Evolutionary conservation across 1,140 invertebrate species (phyloP).

Genomic region (Chlorops oryzae): DNA sequence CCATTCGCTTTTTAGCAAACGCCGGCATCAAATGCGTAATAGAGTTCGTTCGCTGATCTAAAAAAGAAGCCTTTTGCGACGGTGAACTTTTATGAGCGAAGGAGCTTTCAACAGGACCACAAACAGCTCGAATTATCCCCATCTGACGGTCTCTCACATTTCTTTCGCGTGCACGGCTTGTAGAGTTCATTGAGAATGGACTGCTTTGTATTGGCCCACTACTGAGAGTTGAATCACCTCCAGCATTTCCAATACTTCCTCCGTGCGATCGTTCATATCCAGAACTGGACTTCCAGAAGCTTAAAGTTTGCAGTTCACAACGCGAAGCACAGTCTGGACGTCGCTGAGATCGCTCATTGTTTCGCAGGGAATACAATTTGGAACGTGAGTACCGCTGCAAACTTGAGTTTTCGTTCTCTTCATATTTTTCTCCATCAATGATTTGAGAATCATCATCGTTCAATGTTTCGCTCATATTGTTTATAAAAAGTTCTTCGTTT

Average conservation of each 20-base stretch:
- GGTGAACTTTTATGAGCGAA: neutral
- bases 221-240: too few species aligned
- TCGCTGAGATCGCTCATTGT: slow-evolving; percentile 22
- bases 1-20: slow-evolving; percentile 36
- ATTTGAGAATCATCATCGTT: too few species aligned
- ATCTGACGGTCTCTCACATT: neutral
- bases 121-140: neutral
- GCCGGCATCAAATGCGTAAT: slow-evolving; percentile 46
- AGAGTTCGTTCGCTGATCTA: slow-evolving; percentile 44
- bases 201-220: too few species aligned
- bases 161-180: neutral
- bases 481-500: too few species aligned
- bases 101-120: neutral
- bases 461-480: too few species aligned
- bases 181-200: neutral
- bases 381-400: slow-evolving; percentile 26
- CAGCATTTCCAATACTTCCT: slow-evolving; percentile 2
- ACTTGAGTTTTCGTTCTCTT: too few species aligned
- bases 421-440: too few species aligned
- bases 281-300: slow-evolving; percentile 32
- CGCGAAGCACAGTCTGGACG: slow-evolving; percentile 29
- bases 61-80: slow-evolving; percentile 6
- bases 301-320: slow-evolving; percentile 25
- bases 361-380: slow-evolving; percentile 28
- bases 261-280: neutral